phyloP scores from a whole-genome alignment of 2,888 invertebrate genomes.

The Agrochola lota region DNA sequence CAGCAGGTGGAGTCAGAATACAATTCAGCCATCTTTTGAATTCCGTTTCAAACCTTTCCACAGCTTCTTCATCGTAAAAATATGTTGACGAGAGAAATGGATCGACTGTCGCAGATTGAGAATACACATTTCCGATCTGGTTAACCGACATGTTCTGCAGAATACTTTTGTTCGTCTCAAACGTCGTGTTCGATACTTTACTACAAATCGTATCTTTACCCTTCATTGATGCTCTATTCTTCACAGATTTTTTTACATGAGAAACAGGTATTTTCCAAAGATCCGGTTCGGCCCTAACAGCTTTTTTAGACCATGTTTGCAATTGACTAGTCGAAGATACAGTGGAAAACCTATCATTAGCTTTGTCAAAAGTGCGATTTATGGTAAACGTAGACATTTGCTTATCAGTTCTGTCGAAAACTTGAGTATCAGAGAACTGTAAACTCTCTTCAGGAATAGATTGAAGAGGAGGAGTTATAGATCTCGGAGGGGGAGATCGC shows the following conservation, averaged over 20 bases:
- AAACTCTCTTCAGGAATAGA: constrained; percentile 88
- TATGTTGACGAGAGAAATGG: constrained; percentile 92
- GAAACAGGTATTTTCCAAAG: constrained; percentile 84
- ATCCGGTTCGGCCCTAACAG: constrained; percentile 80
- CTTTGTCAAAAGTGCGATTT: constrained; percentile 85
- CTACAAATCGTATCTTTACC: constrained; percentile 71
- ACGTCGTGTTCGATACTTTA: constrained; percentile 74
- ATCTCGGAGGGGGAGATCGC: constrained; percentile 84
- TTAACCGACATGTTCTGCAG: constrained; percentile 84
- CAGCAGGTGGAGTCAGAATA: constrained; percentile 93
- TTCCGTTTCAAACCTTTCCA: constrained; percentile 92
- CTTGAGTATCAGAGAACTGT: constrained; percentile 80
- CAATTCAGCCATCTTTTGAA: constrained; percentile 95
- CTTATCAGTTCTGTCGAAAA: constrained; percentile 78
- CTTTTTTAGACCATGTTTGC: constrained; percentile 85
- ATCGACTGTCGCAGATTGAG: constrained; percentile 90
- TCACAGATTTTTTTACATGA: constrained; percentile 74
- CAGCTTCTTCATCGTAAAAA: constrained; percentile 92
- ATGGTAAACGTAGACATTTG: constrained; percentile 84
- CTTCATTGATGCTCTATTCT: constrained; percentile 73
- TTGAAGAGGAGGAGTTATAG: constrained; percentile 84
- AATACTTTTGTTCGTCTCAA: constrained; percentile 83
- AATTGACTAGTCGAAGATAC: constrained; percentile 70
- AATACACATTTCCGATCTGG: constrained; percentile 85
- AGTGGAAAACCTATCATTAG: constrained; percentile 64